Conservation (phyloP, 2,888 invertebrate genomes). For the Campoplex capitator region DNA sequence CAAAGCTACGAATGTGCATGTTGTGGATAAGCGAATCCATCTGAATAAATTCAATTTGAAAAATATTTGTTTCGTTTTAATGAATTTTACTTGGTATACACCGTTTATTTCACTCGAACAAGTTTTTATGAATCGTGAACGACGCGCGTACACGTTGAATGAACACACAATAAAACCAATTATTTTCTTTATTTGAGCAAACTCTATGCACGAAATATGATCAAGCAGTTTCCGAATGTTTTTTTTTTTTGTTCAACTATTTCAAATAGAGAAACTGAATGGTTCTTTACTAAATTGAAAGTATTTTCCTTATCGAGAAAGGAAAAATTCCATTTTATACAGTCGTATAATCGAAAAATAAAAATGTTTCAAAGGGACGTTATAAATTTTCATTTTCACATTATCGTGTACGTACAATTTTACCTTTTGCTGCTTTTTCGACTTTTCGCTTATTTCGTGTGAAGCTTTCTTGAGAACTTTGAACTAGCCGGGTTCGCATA, state of each 20-base stretch:
- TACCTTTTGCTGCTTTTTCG: not conserved
- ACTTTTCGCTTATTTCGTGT: constrained; percentile 23
- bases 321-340: not conserved
- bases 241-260: not conserved
- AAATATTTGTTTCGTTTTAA: not conserved
- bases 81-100: not conserved
- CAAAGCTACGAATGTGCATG: constrained; percentile 9
- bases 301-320: not conserved
- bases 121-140: not conserved
- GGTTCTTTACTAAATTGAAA: not conserved
- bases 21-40: constrained; percentile 2
- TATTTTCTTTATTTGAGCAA: not conserved
- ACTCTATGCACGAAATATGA: not conserved
- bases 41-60: not conserved
- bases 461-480: constrained; percentile 36
- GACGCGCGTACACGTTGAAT: not conserved
- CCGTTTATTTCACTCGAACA: not conserved
- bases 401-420: constrained; percentile 7
- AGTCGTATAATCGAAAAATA: not conserved
- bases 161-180: not conserved
- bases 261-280: not conserved
- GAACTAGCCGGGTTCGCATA: constrained; percentile 34
- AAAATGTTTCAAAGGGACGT: not conserved
- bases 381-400: constrained; percentile 3
- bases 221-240: not conserved